Evolutionary conservation across 2,113 vertebrate genomes (phyloP).

Genomic region (Corynorhinus townsendii): DNA sequence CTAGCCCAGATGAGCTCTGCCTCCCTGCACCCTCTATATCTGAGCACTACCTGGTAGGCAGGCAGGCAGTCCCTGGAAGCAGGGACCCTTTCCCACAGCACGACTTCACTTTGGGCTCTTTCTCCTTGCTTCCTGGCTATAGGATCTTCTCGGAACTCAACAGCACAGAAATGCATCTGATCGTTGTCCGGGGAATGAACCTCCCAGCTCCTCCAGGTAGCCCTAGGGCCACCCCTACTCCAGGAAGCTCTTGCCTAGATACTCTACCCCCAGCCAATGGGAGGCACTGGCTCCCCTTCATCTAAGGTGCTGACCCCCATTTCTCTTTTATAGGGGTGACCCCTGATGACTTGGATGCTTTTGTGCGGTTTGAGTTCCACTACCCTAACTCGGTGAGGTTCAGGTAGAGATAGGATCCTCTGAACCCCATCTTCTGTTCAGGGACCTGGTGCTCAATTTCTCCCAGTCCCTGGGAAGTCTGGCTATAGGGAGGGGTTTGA

Average conservation of each 20-base stretch:
- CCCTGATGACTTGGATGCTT: slow-evolving; percentile 90
- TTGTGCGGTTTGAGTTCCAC: slow-evolving; percentile 95
- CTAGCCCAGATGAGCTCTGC: neutral
- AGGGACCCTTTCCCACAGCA: no score
- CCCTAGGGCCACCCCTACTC: neutral
- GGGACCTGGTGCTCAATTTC: neutral
- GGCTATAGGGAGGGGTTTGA: neutral
- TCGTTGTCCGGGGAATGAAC: slow-evolving; percentile 93
- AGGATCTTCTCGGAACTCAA: slow-evolving; percentile 98
- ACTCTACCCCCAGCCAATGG: neutral
- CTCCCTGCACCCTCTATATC: neutral
- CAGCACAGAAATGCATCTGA: slow-evolving; percentile 96
- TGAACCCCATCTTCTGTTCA: neutral
- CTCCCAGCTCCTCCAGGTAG: slow-evolving; percentile 93
- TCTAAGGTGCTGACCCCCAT: neutral
- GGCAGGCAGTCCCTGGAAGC: neutral
- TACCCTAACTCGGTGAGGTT: slow-evolving; percentile 94
- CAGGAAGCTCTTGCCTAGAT: neutral
- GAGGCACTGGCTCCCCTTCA: neutral
- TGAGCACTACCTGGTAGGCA: neutral
- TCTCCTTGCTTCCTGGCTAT: slow-evolving; percentile 12
- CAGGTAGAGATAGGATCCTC: slow-evolving; percentile 54
- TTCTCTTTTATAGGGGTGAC: slow-evolving; percentile 85
- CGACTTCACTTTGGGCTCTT: neutral
- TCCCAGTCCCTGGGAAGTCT: neutral